phyloP scores from a whole-genome alignment of 2,797 vertebrate genomes.

The Pseudochirops corinnae region DNA sequence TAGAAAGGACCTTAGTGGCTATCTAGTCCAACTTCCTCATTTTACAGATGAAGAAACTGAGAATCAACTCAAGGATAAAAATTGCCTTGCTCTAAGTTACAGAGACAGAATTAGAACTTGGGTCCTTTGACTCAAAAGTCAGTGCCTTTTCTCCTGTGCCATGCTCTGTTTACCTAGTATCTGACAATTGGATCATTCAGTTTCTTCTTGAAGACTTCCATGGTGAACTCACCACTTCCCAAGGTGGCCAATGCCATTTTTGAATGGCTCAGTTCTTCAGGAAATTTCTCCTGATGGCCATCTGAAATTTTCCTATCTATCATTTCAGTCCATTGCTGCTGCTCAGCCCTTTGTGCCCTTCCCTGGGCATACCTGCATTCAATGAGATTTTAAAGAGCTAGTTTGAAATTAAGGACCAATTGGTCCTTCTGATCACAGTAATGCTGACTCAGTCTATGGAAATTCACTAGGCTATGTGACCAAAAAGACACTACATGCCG shows the following conservation, averaged over 20 bases:
- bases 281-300: background rate
- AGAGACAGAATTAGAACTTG: slow-evolving; percentile 28
- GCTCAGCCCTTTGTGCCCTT: background rate
- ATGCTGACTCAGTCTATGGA: background rate
- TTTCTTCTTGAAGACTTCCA: background rate
- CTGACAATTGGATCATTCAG: background rate
- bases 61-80: background rate
- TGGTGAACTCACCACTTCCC: slow-evolving; percentile 5
- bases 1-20: background rate
- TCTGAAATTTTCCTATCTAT: background rate
- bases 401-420: background rate
- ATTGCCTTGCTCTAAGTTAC: slow-evolving; percentile 3
- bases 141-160: background rate
- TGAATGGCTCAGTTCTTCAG: background rate
- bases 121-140: background rate
- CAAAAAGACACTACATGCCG: background rate
- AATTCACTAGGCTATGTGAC: background rate
- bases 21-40: background rate
- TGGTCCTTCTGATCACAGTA: background rate
- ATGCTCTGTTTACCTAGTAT: background rate
- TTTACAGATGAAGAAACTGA: slow-evolving; percentile 41
- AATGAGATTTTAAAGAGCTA: background rate
- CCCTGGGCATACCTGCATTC: background rate
- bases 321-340: background rate
- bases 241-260: slow-evolving; percentile 1